Conservation (phyloP, 2,797 vertebrate genomes). For the Oryzias sinensis region DNA sequence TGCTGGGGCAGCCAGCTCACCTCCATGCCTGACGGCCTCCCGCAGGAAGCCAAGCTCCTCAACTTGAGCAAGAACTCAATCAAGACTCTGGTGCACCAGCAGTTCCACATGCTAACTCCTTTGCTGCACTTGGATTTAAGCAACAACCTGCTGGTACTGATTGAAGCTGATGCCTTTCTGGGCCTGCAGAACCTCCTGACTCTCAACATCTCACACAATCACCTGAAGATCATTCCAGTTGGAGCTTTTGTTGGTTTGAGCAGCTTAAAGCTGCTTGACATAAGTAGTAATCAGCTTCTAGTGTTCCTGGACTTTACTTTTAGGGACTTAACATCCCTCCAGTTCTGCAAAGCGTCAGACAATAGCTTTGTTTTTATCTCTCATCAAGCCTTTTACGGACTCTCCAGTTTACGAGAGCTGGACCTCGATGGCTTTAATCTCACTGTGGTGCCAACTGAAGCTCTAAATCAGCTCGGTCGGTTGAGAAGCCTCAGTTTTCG, state of each 20-base stretch:
- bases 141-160: conserved; percentile 70
- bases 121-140: conserved; percentile 84
- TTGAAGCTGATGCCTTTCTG: conserved; percentile 80
- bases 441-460: conserved; percentile 77
- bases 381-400: conserved; percentile 78
- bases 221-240: conserved; percentile 79
- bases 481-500: conserved; percentile 75
- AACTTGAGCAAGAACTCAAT: conserved; percentile 82
- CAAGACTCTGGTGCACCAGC: conserved; percentile 71
- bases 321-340: conserved; percentile 73
- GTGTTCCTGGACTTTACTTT: conserved; percentile 87
- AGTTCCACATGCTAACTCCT: conserved; percentile 74
- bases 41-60: conserved; percentile 68
- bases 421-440: conserved; percentile 83
- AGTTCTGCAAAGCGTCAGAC: conserved; percentile 74
- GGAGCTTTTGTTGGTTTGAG: conserved; percentile 79
- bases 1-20: conserved; percentile 76
- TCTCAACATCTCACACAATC: conserved; percentile 79
- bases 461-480: conserved; percentile 73
- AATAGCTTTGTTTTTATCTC: conserved; percentile 86
- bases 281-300: conserved; percentile 84
- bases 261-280: conserved; percentile 78
- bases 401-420: conserved; percentile 75
- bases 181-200: conserved; percentile 74
- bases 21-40: conserved; percentile 72